Evolutionary conservation across 2,113 vertebrate genomes (phyloP).

Genomic region (Thymallus thymallus): DNA sequence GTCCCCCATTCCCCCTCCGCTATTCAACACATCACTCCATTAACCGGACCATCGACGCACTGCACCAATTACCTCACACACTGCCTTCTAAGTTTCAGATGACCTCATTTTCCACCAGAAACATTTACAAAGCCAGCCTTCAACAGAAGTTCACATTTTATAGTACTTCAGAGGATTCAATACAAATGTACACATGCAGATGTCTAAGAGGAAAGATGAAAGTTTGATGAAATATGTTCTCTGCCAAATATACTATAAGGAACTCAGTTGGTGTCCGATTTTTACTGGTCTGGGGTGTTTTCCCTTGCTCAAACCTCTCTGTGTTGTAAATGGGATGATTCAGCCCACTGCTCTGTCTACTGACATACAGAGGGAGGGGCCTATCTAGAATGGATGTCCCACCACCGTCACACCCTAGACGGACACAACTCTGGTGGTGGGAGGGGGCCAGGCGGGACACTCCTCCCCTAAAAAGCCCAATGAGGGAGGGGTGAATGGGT

Average conservation of each 20-base stretch:
- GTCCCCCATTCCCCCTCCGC: constrained; percentile 3
- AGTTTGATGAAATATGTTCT: constrained; percentile 7
- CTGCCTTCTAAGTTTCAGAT: not conserved
- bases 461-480: constrained; percentile 10
- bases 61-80: constrained; percentile 21
- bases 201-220: not conserved
- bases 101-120: constrained; percentile 26
- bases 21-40: constrained; percentile 30
- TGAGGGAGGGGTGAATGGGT: constrained; percentile 17
- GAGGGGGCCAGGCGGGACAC: not conserved
- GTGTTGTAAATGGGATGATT: constrained; percentile 45
- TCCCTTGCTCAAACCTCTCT: not conserved
- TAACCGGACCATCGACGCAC: constrained; percentile 29
- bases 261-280: constrained; percentile 24
- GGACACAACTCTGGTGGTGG: constrained; percentile 30
- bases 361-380: constrained; percentile 35
- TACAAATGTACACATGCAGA: not conserved
- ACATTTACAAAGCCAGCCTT: constrained; percentile 1
- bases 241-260: constrained; percentile 26
- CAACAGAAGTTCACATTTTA: constrained; percentile 21
- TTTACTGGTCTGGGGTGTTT: constrained; percentile 12
- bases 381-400: constrained; percentile 30
- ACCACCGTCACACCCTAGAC: not conserved
- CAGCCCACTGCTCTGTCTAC: constrained; percentile 38
- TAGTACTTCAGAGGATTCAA: constrained; percentile 2